Base-by-base conservation (phyloP, 1,140 invertebrate species). In the Latrodectus geometricus region DNA sequence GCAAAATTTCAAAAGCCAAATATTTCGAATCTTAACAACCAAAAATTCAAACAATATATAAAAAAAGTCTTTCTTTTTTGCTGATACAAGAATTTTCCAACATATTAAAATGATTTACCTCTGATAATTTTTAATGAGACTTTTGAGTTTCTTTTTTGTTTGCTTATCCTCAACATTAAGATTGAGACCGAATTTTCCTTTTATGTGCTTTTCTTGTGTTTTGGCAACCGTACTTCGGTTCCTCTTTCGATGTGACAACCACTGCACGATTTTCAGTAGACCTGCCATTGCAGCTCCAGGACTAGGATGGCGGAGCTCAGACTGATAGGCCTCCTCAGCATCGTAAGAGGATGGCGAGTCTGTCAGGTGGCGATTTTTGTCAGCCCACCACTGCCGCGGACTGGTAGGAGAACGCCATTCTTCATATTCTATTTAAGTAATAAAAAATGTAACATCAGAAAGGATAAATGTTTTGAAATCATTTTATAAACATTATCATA, bases 191-290 rank as follows among this genome's bases (percentile, higher is more conserved):
- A 61, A 88, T 54, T 81, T 85, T 5, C 82, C 83, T n/a, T 86
- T 85, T 48, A 70, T 70, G 66, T 88, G 87, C 56, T 88, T 88
- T 11, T 88, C 87, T 7, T 50, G 23, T 0, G 70, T 83, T 35
- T 69, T 80, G 14, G 75, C 61, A 15, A 78, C 35, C 1, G 15
- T 61, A 9, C 77, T 77, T 14, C 78, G 50, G 14, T 66, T 80
- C 11, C 79, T 52, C 49, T 76, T 76, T 14, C 79, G 49, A 9
- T 87, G 84, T 5, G 74, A 73, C 17, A 88, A 65, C 88, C 88
- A 88, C 7, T 87, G 88, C 0, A 87, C 88, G 9, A 88, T 82
- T 48, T 88, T 88, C 12, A 88, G 50, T 0, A 88, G 66, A 0
- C 88, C 88, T 0, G 88, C 87, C 79, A 88, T 82, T 9, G 88